Evolutionary conservation across 1,140 invertebrate genomes (phyloP).

Genomic region (Zaprionus nigranus): DNA sequence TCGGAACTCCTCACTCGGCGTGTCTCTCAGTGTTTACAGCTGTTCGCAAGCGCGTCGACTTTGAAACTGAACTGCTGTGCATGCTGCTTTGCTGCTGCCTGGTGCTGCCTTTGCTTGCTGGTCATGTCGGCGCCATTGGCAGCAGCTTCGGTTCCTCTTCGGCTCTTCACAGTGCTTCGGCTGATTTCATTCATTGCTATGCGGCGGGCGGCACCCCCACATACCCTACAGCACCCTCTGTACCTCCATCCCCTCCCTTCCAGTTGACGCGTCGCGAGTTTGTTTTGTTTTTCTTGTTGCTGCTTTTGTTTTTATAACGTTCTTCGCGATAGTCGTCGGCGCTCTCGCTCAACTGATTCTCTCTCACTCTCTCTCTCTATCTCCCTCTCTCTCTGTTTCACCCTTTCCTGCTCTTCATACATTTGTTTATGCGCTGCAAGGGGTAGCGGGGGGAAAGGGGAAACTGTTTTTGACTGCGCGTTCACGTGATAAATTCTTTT

Average conservation of each 20-base stretch:
- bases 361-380: background rate
- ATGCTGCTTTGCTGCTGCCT: background rate
- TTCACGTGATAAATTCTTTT: conserved; percentile 67
- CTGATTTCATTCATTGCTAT: conserved; percentile 68
- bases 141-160: conserved; percentile 56
- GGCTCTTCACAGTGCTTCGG: conserved; percentile 27
- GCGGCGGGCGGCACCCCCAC: conserved; percentile 13
- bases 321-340: conserved; percentile 50
- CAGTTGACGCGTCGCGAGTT: conserved; percentile 25
- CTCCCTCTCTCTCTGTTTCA: background rate
- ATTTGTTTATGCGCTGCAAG: conserved; percentile 30
- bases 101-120: conserved; percentile 10
- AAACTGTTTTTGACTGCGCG: conserved; percentile 54
- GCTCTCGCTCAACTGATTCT: conserved; percentile 6
- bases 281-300: conserved; percentile 59
- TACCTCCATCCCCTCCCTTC: background rate
- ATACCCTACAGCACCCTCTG: no score
- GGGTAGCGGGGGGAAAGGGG: conserved; percentile 22
- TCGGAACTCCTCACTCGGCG: conserved; percentile 32
- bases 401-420: background rate
- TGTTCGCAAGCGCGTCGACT: conserved; percentile 70
- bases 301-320: conserved; percentile 80
- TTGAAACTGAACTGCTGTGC: conserved; percentile 56
- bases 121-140: conserved; percentile 57
- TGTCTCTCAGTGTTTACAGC: conserved; percentile 38